phyloP scores from a whole-genome alignment of 2,797 vertebrate genomes.

The Erpetoichthys calabaricus region DNA sequence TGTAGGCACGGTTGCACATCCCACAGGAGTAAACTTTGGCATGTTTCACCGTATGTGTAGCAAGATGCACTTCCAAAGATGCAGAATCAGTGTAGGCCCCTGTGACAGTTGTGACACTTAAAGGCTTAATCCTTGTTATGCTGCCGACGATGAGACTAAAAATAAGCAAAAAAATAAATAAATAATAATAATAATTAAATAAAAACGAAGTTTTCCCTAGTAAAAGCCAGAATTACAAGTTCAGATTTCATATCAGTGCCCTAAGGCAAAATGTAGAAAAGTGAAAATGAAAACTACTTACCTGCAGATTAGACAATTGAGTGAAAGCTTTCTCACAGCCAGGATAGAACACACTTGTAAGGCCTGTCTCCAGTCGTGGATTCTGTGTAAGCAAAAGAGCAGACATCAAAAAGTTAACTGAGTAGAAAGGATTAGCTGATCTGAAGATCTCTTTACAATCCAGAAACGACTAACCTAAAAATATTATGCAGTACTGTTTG shows the following conservation, averaged over 20 bases:
- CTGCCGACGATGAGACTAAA: constrained; percentile 90
- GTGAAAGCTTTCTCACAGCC: constrained; percentile 98
- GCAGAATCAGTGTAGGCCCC: constrained; percentile 80
- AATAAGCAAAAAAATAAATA: not conserved
- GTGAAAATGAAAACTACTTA: constrained; percentile 32
- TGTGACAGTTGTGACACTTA: constrained; percentile 96
- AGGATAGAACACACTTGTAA: constrained; percentile 84
- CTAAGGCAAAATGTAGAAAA: not conserved
- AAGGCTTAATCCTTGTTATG: constrained; percentile 99
- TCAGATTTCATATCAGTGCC: not conserved
- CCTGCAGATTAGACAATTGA: constrained; percentile 96
- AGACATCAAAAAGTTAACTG: constrained; percentile 1
- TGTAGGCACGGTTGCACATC: constrained; percentile 91
- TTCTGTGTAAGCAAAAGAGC: constrained; percentile 44
- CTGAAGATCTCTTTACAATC: too few relatives aligned
- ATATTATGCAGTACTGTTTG: too few relatives aligned
- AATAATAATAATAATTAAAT: constrained; percentile 1
- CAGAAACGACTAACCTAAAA: too few relatives aligned
- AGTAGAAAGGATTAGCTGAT: too few relatives aligned
- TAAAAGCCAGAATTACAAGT: not conserved
- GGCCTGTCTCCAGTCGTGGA: constrained; percentile 96
- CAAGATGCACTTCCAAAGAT: constrained; percentile 86
- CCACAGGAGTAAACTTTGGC: constrained; percentile 95
- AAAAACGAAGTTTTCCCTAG: not conserved
- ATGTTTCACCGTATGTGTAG: constrained; percentile 94